Conservation (phyloP, 2,797 vertebrate genomes). For the Lacerta bilineata region DNA sequence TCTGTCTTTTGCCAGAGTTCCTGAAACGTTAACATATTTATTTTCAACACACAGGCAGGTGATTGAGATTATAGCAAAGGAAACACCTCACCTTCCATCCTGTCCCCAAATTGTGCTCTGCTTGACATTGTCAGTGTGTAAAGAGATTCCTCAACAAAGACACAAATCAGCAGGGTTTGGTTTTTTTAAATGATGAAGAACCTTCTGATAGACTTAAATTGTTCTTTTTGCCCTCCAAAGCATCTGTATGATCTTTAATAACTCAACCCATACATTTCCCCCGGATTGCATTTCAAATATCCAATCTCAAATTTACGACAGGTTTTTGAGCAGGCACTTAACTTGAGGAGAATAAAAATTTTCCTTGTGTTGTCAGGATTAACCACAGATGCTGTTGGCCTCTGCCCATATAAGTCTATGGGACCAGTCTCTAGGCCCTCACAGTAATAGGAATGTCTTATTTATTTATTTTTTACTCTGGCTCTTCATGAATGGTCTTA, state of each 20-base stretch:
- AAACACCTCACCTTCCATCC: neutral
- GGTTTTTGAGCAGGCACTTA: slow-evolving; percentile 30
- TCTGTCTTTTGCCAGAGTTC: slow-evolving; percentile 11
- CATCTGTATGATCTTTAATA: neutral
- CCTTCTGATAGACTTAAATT: neutral
- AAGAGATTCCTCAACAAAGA: slow-evolving; percentile 8
- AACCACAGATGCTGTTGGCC: neutral
- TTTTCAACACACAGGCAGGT: slow-evolving; percentile 34
- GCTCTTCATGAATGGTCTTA: neutral
- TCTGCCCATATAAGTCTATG: neutral
- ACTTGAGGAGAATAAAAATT: slow-evolving; percentile 3
- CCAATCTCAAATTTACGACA: neutral
- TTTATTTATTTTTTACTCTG: neutral
- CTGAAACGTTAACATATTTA: slow-evolving; percentile 28
- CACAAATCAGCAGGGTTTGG: neutral
- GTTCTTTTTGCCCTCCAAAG: neutral
- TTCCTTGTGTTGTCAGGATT: neutral
- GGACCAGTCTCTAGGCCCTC: neutral
- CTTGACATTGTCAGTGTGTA: neutral
- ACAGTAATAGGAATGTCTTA: neutral
- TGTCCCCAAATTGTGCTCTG: slow-evolving; percentile 34
- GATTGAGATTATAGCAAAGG: neutral
- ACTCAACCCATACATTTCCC: neutral
- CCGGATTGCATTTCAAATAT: neutral
- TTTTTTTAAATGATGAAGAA: neutral